Evolutionary conservation across 2,888 invertebrate genomes (phyloP), one percentile per base, ranked within the genome.

Genomic region (Leptarthrus brevirostris): DNA sequence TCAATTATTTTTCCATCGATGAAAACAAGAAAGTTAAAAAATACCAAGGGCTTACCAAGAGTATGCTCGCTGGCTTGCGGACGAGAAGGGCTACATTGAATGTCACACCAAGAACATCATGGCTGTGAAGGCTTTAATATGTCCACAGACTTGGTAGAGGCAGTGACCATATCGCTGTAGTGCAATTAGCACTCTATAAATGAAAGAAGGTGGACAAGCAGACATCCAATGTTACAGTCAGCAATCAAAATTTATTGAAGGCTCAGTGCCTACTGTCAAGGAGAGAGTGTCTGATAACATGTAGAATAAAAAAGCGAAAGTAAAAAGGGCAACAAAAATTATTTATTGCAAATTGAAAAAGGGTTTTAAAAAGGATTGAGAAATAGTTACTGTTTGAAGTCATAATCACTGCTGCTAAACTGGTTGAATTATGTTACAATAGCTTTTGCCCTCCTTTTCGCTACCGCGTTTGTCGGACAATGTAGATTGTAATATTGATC

Each of bases 1-100:
- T 58, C 58, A 58, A 58, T 58, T 58, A 58, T 36, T 58, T 36
- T 12, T 30, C 20, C 34, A 34, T 58, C 56, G 58, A 58, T 58
- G 36, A 12, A 58, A 54, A 54, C 26, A 18, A 58, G 58, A 58
- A 20, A 58, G 36, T 22, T 58, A 58, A 58, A 56, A 49, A 49
- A 20, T 49, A 58, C 36, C 58, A 58, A 58, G 58, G 40, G 58
- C 58, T 18, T 12, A 2, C n/a, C 3, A n/a, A 40, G 1, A 12
- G 12, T n/a, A 40, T n/a, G n/a, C 3, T 8, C 30, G 30, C 30
- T 30, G 30, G n/a, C n/a, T 6, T 30, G 30, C 30, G 8, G 8
- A 40, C n/a, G 8, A 12, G 3, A 40, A 40, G 40, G 40, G 40
- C 40, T n/a, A 12, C n/a, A 40, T 40, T 40, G 40, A 40, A 12